These are phyloP conservation scores for Philereme vetulata DNA, from an alignment of 2,888 invertebrate genomes.

Conservation along the genomic window DNA sequence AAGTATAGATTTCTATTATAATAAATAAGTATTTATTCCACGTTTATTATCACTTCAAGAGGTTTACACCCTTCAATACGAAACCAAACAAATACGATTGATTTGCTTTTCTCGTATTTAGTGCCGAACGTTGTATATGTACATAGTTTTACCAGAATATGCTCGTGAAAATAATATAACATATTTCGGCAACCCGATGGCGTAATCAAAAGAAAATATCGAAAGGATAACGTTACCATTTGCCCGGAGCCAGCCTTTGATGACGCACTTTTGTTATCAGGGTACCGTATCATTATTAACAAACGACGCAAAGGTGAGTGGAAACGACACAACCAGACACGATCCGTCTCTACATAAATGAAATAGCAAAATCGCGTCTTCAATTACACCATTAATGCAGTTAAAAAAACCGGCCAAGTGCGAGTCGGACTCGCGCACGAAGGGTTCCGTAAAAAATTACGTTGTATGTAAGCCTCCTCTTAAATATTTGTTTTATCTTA, in stretches of 20 bases:
- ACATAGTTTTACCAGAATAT: slow-evolving; percentile 26
- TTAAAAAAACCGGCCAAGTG: too few species aligned
- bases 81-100: slow-evolving; percentile 1
- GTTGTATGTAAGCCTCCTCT: too few species aligned
- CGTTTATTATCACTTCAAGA: neutral
- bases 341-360: too few species aligned
- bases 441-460: too few species aligned
- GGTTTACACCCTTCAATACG: neutral
- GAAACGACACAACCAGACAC: too few species aligned
- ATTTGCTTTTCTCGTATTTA: neutral
- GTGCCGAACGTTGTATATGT: slow-evolving; percentile 11
- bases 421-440: too few species aligned
- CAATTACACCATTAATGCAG: too few species aligned
- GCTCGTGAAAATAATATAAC: slow-evolving; percentile 32
- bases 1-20: too few species aligned
- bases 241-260: slow-evolving; percentile 43
- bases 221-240: slow-evolving; percentile 43
- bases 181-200: slow-evolving; percentile 31
- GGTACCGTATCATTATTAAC: slow-evolving; percentile 4
- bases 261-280: slow-evolving; percentile 31
- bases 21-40: too few species aligned
- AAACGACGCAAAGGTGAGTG: neutral
- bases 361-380: too few species aligned
- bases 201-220: slow-evolving; percentile 56
- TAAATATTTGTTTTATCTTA: too few species aligned